phyloP scores from a whole-genome alignment of 2,113 vertebrate genomes.

The Heterotis niloticus region DNA sequence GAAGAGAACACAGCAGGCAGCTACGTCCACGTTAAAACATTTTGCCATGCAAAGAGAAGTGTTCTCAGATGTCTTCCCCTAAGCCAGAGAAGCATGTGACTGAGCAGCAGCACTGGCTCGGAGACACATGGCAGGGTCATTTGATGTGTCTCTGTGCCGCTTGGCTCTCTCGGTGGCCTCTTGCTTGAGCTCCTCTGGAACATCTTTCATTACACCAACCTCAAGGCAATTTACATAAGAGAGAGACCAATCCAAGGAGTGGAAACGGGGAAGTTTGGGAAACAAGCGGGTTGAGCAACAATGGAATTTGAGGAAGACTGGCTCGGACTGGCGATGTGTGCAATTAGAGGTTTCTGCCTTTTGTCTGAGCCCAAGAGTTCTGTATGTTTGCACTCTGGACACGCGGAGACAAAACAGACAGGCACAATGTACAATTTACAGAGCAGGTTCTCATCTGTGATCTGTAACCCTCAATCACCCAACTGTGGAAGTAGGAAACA shows the following conservation, averaged over 20 bases:
- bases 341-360: conserved; percentile 17
- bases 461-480: background rate
- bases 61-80: background rate
- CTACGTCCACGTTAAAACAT: background rate
- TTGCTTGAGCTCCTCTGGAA: background rate
- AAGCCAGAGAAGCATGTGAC: background rate
- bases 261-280: background rate
- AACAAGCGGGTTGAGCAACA: background rate
- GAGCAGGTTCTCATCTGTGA: conserved; percentile 6
- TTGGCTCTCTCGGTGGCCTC: background rate
- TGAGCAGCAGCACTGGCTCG: background rate
- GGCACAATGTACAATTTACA: background rate
- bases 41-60: background rate
- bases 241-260: background rate
- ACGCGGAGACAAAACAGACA: background rate
- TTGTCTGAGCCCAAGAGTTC: background rate
- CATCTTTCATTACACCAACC: background rate
- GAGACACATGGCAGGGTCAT: background rate
- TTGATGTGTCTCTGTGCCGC: background rate
- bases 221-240: conserved; percentile 16
- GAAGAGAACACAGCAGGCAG: background rate
- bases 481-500: conserved; percentile 10
- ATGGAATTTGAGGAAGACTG: conserved; percentile 11
- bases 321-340: background rate
- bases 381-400: background rate